A percentile compares a stretch with the other conserved stretches of the same genome.
These are phyloP conservation scores for Drosophila neotestacea DNA, from an alignment of 2,888 invertebrate genomes.

Conservation along the genomic window DNA sequence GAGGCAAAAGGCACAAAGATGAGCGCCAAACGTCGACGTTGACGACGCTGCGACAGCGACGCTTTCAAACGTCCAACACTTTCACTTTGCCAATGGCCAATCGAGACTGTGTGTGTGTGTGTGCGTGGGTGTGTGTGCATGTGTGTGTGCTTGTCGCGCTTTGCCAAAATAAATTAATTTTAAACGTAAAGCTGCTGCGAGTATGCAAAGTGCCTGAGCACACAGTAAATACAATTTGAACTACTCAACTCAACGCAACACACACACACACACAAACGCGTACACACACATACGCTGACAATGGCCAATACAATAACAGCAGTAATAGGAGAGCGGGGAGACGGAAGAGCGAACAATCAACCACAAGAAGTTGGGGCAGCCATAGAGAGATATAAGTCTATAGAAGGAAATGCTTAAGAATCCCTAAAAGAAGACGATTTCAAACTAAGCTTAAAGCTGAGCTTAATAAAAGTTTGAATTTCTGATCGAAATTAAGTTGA, in stretches of 20 bases:
- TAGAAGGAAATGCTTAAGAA: not conserved
- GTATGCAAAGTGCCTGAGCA: slow-evolving; percentile 48
- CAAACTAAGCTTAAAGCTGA: too few species aligned
- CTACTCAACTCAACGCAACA: slow-evolving; percentile 41
- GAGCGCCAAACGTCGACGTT: slow-evolving; percentile 48
- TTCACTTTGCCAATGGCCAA: slow-evolving; percentile 67
- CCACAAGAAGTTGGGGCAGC: slow-evolving; percentile 1
- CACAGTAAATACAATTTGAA: slow-evolving; percentile 73
- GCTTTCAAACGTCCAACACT: slow-evolving; percentile 66
- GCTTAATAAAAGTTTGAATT: too few species aligned
- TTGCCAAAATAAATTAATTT: slow-evolving; percentile 80
- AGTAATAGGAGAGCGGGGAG: not conserved
- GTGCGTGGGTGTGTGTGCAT: not conserved
- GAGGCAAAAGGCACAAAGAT: slow-evolving; percentile 48
- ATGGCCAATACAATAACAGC: slow-evolving; percentile 40
- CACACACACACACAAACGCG: slow-evolving; percentile 26
- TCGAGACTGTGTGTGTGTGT: slow-evolving; percentile 11
- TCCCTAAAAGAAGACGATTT: too few species aligned
- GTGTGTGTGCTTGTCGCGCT: slow-evolving; percentile 48
- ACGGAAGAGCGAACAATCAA: slow-evolving; percentile 3
- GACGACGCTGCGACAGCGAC: slow-evolving; percentile 22
- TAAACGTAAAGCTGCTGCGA: slow-evolving; percentile 58
- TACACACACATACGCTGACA: slow-evolving; percentile 19
- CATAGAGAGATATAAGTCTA: not conserved
- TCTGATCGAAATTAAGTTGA: too few species aligned